Evolutionary conservation across 2,797 vertebrate genomes (phyloP), one percentile per base, ranked within the genome.

Genomic region (Molossus molossus): DNA sequence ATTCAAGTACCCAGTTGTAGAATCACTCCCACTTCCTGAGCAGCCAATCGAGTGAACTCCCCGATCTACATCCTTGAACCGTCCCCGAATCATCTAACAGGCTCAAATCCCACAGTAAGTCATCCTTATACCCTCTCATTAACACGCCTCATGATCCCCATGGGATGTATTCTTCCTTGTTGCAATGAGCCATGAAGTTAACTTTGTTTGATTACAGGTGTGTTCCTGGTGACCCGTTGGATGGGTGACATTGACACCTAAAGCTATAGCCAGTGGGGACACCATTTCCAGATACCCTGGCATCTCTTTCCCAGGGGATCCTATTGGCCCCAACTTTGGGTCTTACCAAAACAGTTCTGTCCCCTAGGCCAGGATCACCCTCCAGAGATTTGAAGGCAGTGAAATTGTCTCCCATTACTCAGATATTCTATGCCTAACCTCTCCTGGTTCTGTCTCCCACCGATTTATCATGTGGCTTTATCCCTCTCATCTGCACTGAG

Each of bases 151-250:
- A 3, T 20, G 27, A 2, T 40, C 75, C 9, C 55, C 3, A 4
- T 2, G 3, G 7, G 70, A 6, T 11, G 13, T 5, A 20, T 40
- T 48, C 25, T 62, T 75, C 7, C 1, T 20, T 1, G 1, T 48
- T 45, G 14, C 20, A 11, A 2, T 0, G 14, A 76, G 15, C 1
- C 4, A 55, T 9, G 40, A 76, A 27, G 20, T 69, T 53, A 88
- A 21, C 21, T 70, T 58, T 21, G 6, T 62, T 23, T 7, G 40
- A 57, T 62, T 2, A 11, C 3, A 40, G 25, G 13, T 62, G 21
- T 57, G 53, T n/a, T 86, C 25, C 48, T 5, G 45, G 37, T 25
- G 48, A 15, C 58, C 40, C 37, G 67, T 29, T 3, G 17, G 17
- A 45, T 77, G 18, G 18, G 23, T 48, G 37, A 67, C 67, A 11